Percentiles rank a stretch among this genome's conserved stretches.
These are phyloP conservation scores for Coregonus clupeaformis DNA, from an alignment of 2,113 vertebrate genomes.

Conservation along the genomic window DNA sequence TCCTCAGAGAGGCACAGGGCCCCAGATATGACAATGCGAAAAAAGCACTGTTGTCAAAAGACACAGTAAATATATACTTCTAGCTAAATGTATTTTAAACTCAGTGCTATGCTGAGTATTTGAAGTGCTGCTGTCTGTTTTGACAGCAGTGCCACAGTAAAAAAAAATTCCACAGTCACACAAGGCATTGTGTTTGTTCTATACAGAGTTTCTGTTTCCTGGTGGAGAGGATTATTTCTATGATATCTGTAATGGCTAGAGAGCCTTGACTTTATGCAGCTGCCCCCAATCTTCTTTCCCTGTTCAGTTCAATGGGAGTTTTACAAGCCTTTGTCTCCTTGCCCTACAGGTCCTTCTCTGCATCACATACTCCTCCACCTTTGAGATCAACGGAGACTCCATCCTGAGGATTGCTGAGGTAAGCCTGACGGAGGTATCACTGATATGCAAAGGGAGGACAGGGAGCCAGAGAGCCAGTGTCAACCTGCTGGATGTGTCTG, in stretches of 20 bases:
- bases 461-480: no score
- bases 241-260: background rate
- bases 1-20: no score
- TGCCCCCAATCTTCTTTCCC: background rate
- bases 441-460: no score
- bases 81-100: background rate
- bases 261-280: background rate
- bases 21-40: no score
- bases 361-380: slow-evolving; percentile 92
- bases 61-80: no score
- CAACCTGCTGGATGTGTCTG: background rate
- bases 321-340: slow-evolving; percentile 5
- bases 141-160: background rate
- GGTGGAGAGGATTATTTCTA: background rate
- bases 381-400: slow-evolving; percentile 90
- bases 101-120: no score
- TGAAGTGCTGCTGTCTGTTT: background rate
- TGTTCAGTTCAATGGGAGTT: background rate
- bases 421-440: slow-evolving; percentile 38
- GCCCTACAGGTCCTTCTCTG: slow-evolving; percentile 88
- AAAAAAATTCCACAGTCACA: no score
- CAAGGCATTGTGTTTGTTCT: background rate
- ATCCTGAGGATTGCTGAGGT: slow-evolving; percentile 94
- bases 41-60: no score
- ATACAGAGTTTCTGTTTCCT: background rate